Base-by-base conservation (phyloP, 2,888 invertebrate genomes). In the Drosophila fungiperda region DNA sequence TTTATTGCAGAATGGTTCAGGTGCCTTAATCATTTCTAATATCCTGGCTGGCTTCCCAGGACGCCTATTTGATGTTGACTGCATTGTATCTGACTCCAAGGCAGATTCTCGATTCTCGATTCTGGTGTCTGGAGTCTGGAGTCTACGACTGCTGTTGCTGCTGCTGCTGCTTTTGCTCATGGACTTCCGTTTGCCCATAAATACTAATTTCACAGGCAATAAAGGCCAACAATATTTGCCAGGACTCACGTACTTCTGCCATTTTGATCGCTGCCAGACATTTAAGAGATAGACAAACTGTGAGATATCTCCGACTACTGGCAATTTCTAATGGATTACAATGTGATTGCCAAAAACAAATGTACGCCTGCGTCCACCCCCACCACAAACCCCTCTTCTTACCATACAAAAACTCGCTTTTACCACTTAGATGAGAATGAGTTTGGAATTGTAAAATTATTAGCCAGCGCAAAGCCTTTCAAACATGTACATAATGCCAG, bases 121-220 rank as follows among this genome's bases (percentile, higher is more conserved):
- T 15, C 42, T 23, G 36, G 26, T 29, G 52, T 54, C 48, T 42
- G 40, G 26, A 58, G 53, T 29, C 65, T n/a, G 26, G 38, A 29
- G 57, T 59, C 42, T 3, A 20, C 26, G 26, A 5, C 26, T 26
- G 26, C 53, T 50, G 53, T 40, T 35, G 23, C 40, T 32, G 20
- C 49, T 35, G 35, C 45, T 42, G 20, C 59, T 59, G 36, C 42
- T 53, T 35, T 32, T 29, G 32, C 49, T 68, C 62, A 42, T 61
- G 49, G 68, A 64, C 82, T 79, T 76, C 82, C 87, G 87, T 69
- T 80, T 66, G 73, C 83, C 76, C 85, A 92, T 92, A 92, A 93
- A 93, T 92, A 93, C 92, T 92, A 92, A 92, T 92, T 92, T 92
- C 93, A 91, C 92, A 91, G 92, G 91, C 92, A 91, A 92, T 93